phyloP scores from a whole-genome alignment of 2,797 vertebrate genomes.

The Staurois parvus region DNA sequence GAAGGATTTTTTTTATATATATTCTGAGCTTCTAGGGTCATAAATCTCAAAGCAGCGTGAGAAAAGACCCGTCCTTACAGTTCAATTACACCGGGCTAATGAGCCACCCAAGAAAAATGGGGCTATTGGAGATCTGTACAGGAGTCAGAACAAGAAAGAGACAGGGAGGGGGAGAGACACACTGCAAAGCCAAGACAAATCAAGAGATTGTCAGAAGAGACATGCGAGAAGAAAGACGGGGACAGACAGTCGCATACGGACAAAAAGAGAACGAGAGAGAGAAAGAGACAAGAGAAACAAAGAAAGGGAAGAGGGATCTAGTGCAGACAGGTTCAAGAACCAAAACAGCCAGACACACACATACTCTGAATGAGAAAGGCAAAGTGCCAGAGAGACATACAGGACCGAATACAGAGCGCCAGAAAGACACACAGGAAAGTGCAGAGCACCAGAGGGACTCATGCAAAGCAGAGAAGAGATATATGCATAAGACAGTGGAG shows the following conservation, averaged over 20 bases:
- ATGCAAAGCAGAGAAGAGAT: too few species aligned
- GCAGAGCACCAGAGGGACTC: too few species aligned
- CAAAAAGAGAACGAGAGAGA: conserved; percentile 10
- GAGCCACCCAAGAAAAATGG: conserved; percentile 61
- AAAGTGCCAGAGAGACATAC: background rate
- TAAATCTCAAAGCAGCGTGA: conserved; percentile 57
- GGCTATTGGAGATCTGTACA: conserved; percentile 48
- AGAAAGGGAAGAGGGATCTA: background rate
- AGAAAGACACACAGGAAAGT: background rate
- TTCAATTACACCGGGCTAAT: conserved; percentile 61
- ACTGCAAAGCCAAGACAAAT: conserved; percentile 43
- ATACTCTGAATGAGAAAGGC: background rate
- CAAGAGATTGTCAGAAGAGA: conserved; percentile 43
- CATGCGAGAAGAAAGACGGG: conserved; percentile 26
- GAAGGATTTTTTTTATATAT: conserved; percentile 32
- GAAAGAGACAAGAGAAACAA: conserved; percentile 20
- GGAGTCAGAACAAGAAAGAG: conserved; percentile 24
- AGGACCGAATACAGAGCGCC: background rate
- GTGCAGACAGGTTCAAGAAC: conserved; percentile 6
- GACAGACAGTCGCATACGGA: conserved; percentile 34
- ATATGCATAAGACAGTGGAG: too few species aligned
- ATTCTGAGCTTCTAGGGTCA: conserved; percentile 51
- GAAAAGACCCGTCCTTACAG: conserved; percentile 61
- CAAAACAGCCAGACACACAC: background rate
- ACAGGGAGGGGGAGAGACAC: background rate